Base-by-base conservation (phyloP, 1,140 invertebrate species). In the Eueides isabella region DNA sequence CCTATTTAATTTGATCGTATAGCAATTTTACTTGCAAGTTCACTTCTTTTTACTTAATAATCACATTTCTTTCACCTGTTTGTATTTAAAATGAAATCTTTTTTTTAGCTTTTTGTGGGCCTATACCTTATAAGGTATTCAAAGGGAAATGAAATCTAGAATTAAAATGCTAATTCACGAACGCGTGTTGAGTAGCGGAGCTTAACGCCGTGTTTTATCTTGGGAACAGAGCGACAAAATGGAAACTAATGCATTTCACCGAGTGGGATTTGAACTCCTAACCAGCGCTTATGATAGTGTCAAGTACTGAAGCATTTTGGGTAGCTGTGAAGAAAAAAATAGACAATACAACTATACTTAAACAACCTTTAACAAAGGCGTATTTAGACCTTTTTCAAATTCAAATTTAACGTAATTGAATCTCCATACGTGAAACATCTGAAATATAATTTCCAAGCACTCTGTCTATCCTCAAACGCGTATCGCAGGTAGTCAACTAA, bases 1-100 rank as follows among this genome's bases (percentile, higher is more conserved):
- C 80, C 80, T 89, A 80, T 75, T 79, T 80, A 82, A 89, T 89
- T 83, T 77, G 16, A 84, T 35, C 67, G 86, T 78, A 67, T 89
- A 71, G 68, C 67, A 23, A 55, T 67, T 81, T 82, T 83, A 84
- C 71, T 74, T 64, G 28, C 28, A 68, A 68, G 68, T 66, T 55
- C 26, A 26, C 5, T 31, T 31, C 48, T 55, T 48, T 30, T 48
- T 19, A 44, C 41, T 44, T 23, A 9, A 12, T 55, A 55, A 55
- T 55, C 19, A 26, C 23, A 26, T 55, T 55, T 55, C 44, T 55
- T 55, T 55, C 26, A 55, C 48, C 26, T 26, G 19, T 4, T 19
- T 12, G 5, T 55, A 55, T 9, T 14, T 6, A 26, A 55, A 55
- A 55, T 23, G 6, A 11, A 7, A 55, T 67, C 30, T 31, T 38